Conservation (phyloP, 2,797 vertebrate genomes). For the Bradypodion pumilum region DNA sequence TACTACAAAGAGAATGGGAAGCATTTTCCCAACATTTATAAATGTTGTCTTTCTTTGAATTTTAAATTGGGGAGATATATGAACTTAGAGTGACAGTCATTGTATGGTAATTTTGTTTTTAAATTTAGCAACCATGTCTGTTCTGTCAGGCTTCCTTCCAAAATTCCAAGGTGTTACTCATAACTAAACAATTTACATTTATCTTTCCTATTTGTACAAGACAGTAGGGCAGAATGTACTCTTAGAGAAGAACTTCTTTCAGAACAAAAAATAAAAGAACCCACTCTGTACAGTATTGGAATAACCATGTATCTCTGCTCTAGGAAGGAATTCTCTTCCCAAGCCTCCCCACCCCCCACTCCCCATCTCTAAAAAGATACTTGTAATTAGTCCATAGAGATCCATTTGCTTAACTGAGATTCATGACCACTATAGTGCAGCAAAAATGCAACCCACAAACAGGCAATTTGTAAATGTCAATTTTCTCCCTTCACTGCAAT, state of each 20-base stretch:
- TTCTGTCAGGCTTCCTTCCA: conserved; percentile 27
- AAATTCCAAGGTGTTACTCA: conserved; percentile 46
- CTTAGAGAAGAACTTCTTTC: neutral
- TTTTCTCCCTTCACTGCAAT: conserved; percentile 6
- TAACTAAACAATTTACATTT: neutral
- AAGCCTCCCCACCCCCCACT: neutral
- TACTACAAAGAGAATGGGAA: conserved; percentile 40
- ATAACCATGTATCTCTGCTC: neutral
- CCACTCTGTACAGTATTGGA: neutral
- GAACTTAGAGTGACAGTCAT: conserved; percentile 43
- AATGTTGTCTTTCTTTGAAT: conserved; percentile 42
- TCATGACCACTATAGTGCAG: conserved; percentile 6
- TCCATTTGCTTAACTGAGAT: conserved; percentile 26
- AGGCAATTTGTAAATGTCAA: conserved; percentile 18
- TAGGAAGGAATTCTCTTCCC: neutral
- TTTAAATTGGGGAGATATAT: conserved; percentile 32
- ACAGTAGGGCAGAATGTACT: neutral
- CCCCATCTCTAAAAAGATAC: neutral
- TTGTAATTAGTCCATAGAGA: conserved; percentile 26
- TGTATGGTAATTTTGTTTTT: neutral
- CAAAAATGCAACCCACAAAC: conserved; percentile 20
- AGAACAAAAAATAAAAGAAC: neutral
- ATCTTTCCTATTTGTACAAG: neutral
- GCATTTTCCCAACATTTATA: conserved; percentile 48
- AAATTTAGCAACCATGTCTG: neutral